Evolutionary conservation across 2,888 invertebrate genomes (phyloP), one percentile per base, ranked within the genome.

Genomic region (Sclerodermus sp.): DNA sequence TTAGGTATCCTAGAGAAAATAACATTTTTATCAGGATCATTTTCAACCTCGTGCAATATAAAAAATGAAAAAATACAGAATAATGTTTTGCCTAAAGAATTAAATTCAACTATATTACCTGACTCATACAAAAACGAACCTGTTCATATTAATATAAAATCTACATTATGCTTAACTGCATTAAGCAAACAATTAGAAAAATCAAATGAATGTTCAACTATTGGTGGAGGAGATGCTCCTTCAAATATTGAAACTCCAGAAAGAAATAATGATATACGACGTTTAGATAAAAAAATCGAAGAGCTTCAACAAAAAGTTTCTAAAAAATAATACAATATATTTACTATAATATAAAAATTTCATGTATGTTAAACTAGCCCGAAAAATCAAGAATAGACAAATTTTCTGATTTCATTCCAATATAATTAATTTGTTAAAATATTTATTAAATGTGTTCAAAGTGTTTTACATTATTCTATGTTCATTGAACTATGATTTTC

Each of bases 221-320:
- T 56, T 5, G 70, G 66, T 1, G 71, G 68, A 17, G 72, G 73
- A 8, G 70, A 73, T 41, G 70, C 68, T 13, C 67, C 71, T 1
- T 67, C 68, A 4, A 38, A 58, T 10, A 55, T 69, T 4, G 55
- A 60, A 34, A 60, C 62, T 10, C 58, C 68, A 9, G 62, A 60
- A 17, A 55, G 60, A 42, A 42, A 61, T 13, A 54, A 51, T 1
- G 63, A 65, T 42, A 54, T 65, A 41, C 49, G 61, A 31, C 52
- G 52, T 47, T 48, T 65, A 16, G 64, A 66, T 38, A 58, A 60
- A 30, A 56, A 58, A 51, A 54, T 62, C 17, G 52, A 61, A 47
- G 18, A 47, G 36, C 42, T 66, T 18, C 62, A 63, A 15, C 47
- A 51, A 42, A 14, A 53, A 13, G 42, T 6, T 5, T 23, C 8